These are phyloP conservation scores for Molossus alvarezi DNA, from an alignment of 2,797 vertebrate genomes.

Conservation along the genomic window DNA sequence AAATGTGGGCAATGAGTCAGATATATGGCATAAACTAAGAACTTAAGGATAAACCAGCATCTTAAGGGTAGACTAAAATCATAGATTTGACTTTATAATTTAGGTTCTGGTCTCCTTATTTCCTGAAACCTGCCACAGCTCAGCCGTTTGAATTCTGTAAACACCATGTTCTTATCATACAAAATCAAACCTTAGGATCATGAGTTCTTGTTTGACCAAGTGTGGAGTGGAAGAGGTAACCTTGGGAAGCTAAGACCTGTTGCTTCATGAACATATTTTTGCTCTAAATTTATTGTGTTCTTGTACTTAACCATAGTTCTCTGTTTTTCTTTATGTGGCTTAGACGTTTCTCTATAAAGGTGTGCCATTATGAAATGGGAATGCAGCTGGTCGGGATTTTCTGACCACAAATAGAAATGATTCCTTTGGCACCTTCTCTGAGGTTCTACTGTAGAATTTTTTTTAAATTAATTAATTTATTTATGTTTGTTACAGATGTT, in stretches of 20 bases:
- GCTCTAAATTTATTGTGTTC: constrained; percentile 91
- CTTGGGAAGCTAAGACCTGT: constrained; percentile 92
- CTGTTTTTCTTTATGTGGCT: constrained; percentile 91
- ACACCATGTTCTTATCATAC: constrained; percentile 68
- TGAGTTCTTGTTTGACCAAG: constrained; percentile 89
- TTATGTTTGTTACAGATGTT: too few species aligned
- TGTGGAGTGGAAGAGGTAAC: constrained; percentile 90
- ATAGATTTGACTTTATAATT: background rate
- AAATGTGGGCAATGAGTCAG: constrained; percentile 6
- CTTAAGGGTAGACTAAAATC: background rate
- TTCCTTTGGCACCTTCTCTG: constrained; percentile 83
- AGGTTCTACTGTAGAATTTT: constrained; percentile 90
- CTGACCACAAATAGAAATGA: constrained; percentile 87
- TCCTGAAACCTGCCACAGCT: background rate
- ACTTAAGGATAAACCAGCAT: background rate
- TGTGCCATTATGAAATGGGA: constrained; percentile 90
- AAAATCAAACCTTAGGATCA: constrained; percentile 91
- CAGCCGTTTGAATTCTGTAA: background rate
- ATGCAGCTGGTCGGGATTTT: constrained; percentile 89
- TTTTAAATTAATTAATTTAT: too few species aligned
- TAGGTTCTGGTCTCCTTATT: background rate
- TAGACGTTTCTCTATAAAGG: constrained; percentile 89
- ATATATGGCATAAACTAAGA: background rate
- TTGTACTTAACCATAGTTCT: constrained; percentile 80
- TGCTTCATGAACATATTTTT: constrained; percentile 88